Evolutionary conservation across 2,113 vertebrate species (phyloP), one percentile per base, ranked within the genome.

Genomic region (Colinus virginianus): DNA sequence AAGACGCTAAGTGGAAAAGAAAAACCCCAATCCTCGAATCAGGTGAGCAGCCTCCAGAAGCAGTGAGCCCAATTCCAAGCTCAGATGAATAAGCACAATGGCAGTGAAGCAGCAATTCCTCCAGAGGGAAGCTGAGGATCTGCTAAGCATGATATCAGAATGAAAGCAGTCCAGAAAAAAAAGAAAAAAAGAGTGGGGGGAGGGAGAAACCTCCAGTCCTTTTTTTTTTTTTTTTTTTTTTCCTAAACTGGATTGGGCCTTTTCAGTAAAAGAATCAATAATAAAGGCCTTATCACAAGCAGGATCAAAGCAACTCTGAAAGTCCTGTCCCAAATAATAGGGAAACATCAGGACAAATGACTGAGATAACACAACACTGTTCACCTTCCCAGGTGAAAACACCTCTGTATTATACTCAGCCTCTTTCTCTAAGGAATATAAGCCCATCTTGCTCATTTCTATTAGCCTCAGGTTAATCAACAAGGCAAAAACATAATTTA

Each of bases 271-370:
- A 67, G 7, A 70, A 77, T 81, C 56, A 77, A 68, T 64, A 17
- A 90, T n/a, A 70, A 83, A 90, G 81, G 20, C 9, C 46, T 86
- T 38, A 71, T 79, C 88, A 70, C 28, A 68, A 83, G 25, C 7
- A 36, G 40, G 61, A 83, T 88, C 64, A 91, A 89, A 92, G 67
- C 13, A 25, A 34, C 61, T 80, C 66, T 43, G 51, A 36, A 94
- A 86, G 53, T 64, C 40, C 67, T 87, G 66, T 61, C 43, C 3
- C 1, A 94, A 64, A 78, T 25, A 90, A 46, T 13, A 84, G 8
- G 23, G 67, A 66, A 86, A 71, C 30, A 92, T 9, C 8, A 72
- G 48, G 55, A 80, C 7, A 81, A 87, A 64, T 15, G 8, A 62
- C 48, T 81, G n/a, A 67, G 38, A 6, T 7, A 69, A 78, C 32